These are phyloP conservation scores for Dermatemys mawii DNA, from an alignment of 2,113 vertebrate genomes.

Conservation along the genomic window DNA sequence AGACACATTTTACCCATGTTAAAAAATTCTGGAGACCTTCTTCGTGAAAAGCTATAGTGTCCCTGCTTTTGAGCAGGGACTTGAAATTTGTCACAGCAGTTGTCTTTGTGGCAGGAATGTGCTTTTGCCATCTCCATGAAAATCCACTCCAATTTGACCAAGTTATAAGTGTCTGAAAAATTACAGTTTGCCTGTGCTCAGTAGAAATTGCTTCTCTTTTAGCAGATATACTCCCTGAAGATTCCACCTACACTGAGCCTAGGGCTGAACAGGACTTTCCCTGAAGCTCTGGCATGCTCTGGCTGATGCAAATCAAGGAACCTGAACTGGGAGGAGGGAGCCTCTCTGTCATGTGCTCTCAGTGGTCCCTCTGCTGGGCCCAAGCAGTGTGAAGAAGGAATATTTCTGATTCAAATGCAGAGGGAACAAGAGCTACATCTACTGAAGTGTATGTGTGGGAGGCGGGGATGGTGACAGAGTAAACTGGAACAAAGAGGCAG, in stretches of 20 bases:
- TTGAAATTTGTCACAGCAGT: constrained; percentile 20
- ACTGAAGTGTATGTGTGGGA: not conserved
- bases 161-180: not conserved
- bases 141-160: not conserved
- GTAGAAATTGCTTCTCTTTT: not conserved
- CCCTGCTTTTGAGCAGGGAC: not conserved
- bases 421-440: not conserved
- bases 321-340: not conserved
- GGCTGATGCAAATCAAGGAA: not conserved
- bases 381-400: not conserved
- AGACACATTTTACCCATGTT: not conserved
- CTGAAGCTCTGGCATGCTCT: not conserved
- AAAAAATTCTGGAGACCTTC: not conserved
- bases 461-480: not conserved
- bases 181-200: not conserved
- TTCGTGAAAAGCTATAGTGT: not conserved
- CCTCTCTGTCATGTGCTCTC: too few species aligned
- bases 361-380: too few species aligned
- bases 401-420: too few species aligned
- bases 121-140: not conserved
- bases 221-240: not conserved
- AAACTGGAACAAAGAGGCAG: not conserved
- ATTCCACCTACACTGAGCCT: not conserved
- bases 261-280: not conserved
- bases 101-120: constrained; percentile 6